phyloP scores from a whole-genome alignment of 2,113 vertebrate species.

The Trichomycterus rosablanca region DNA sequence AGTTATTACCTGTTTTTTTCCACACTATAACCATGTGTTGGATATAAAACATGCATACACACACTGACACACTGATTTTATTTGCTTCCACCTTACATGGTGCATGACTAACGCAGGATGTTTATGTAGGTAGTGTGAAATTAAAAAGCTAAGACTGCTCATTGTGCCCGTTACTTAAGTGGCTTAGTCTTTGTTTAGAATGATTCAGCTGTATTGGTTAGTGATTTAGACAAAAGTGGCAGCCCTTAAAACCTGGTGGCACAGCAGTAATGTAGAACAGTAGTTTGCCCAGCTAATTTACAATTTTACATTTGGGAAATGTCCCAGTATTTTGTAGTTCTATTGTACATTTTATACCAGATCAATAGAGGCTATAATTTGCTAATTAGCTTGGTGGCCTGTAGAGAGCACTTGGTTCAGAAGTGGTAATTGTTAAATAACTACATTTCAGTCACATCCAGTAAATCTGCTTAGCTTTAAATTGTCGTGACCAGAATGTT shows the following conservation, averaged over 20 bases:
- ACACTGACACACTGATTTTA: no score
- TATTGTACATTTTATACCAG: neutral
- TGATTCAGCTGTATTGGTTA: constrained; percentile 22
- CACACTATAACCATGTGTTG: no score
- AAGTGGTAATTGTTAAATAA: constrained; percentile 38
- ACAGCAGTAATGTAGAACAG: constrained; percentile 1
- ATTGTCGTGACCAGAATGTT: constrained; percentile 2
- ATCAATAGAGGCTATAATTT: constrained; percentile 18
- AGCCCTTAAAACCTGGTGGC: neutral
- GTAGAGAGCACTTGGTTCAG: constrained; percentile 19
- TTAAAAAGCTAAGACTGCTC: neutral
- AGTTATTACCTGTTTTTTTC: no score
- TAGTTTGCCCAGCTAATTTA: neutral
- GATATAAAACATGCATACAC: no score
- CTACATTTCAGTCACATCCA: constrained; percentile 21
- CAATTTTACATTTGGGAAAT: constrained; percentile 12
- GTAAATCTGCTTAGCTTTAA: constrained; percentile 8
- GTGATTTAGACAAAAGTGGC: constrained; percentile 1
- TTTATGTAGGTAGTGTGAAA: constrained; percentile 15
- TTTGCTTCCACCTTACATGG: no score
- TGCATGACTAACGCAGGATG: no score
- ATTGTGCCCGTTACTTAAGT: constrained; percentile 3
- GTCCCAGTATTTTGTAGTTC: constrained; percentile 25
- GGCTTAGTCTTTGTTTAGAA: constrained; percentile 17
- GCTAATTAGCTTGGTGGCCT: constrained; percentile 24